Evolutionary conservation across 2,888 invertebrate genomes (phyloP), one percentile per base, ranked within the genome.

Genomic region (Mimumesa dahlbomi): DNA sequence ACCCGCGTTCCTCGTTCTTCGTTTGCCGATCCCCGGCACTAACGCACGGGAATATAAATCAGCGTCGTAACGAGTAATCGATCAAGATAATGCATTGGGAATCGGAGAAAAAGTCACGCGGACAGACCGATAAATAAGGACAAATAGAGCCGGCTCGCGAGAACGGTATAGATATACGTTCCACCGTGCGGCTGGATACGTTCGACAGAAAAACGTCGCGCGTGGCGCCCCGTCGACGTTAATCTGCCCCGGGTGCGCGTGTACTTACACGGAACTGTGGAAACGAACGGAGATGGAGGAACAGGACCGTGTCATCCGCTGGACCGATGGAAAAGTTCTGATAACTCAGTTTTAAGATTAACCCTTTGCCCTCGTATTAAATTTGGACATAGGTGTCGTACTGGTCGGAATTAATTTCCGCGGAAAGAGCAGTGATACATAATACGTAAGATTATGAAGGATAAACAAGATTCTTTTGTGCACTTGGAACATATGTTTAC

Each of bases 61-160:
- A 81, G 79, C 67, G 77, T 76, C 73, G 79, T 78, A 79, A 73
- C 78, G 72, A 72, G 79, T 80, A 74, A 82, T 81, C 82, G 81
- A 82, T 82, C 82, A 78, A 82, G 79, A 73, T 72, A 78, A 78
- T 76, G 71, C 73, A 81, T 77, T 66, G 75, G 67, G 66, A 73
- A 79, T 79, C 65, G 78, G 50, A 65, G 78, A 79, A 78, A 79
- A 75, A 78, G 56, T 66, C 52, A 62, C 57, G 65, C 62, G 62
- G 69, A 71, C 77, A 56, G 77, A 58, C 61, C 73, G 78, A 78
- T 78, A 79, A 78, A 78, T 79, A 79, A 78, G 73, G 75, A 78
- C 79, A 79, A 76, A 79, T 73, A 75, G 68, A 66, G 68, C 59
- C 61, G 54, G 40, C 46, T n/a, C 49, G 77, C 65, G 63, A 65